Conservation (phyloP, 2,113 vertebrate species). For the Chaenogobius annularis region DNA sequence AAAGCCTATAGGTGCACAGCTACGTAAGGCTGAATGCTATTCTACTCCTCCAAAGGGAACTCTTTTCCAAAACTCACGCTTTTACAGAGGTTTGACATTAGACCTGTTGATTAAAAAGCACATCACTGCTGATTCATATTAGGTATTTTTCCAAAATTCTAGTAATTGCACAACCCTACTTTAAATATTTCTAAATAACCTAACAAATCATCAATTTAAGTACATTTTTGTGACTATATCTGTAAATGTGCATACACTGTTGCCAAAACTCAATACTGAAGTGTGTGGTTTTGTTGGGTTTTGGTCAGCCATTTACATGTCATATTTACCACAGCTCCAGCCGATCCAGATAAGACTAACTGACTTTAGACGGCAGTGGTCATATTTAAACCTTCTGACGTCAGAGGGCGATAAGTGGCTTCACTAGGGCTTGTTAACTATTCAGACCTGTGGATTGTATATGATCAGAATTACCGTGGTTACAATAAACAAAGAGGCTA, state of each 20-base stretch:
- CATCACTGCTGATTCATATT: too few relatives aligned
- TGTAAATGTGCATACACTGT: not conserved
- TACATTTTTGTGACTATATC: not conserved
- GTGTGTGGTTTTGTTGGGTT: not conserved
- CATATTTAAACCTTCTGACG: not conserved
- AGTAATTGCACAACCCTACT: too few relatives aligned
- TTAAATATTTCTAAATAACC: too few relatives aligned
- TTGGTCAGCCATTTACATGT: slow-evolving; percentile 11
- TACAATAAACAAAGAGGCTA: not conserved
- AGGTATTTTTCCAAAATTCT: too few relatives aligned
- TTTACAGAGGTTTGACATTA: too few relatives aligned
- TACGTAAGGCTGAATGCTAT: too few relatives aligned
- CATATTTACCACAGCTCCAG: slow-evolving; percentile 28
- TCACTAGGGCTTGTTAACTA: not conserved
- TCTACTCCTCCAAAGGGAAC: too few relatives aligned
- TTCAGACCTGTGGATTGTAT: too few relatives aligned
- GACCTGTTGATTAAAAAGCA: too few relatives aligned
- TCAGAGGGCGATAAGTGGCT: not conserved
- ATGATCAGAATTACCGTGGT: not conserved
- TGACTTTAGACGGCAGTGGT: not conserved
- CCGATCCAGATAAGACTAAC: slow-evolving; percentile 14
- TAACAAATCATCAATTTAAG: too few relatives aligned
- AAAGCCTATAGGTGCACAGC: too few relatives aligned
- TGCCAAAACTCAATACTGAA: not conserved
- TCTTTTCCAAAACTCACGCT: too few relatives aligned